Percentiles rank a stretch among this genome's conserved stretches.
phyloP scores from a whole-genome alignment of 1,140 invertebrate genomes.

The Drosophila tani region DNA sequence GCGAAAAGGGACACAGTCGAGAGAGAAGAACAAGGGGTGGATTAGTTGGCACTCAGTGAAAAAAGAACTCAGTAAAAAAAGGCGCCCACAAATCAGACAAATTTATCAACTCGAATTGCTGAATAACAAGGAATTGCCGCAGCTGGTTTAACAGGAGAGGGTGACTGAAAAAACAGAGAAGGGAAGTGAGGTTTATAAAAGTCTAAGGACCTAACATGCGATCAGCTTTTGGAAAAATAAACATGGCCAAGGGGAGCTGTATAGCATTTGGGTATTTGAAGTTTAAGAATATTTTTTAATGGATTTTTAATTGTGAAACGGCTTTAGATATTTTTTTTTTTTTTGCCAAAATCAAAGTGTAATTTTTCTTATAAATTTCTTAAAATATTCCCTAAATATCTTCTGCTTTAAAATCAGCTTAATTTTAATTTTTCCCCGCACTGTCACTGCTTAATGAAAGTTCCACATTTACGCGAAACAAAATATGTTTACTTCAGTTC shows the following conservation, averaged over 20 bases:
- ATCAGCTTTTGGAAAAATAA: neutral
- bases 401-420: neutral
- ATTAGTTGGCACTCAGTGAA: slow-evolving; percentile 28
- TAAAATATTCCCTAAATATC: neutral
- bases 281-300: neutral
- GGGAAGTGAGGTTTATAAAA: slow-evolving; percentile 8
- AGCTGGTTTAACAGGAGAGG: slow-evolving; percentile 11
- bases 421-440: neutral
- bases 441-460: neutral
- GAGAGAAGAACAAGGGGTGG: neutral
- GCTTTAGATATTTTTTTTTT: neutral
- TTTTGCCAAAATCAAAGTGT: too few species aligned
- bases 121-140: slow-evolving; percentile 33
- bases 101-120: slow-evolving; percentile 49
- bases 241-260: neutral
- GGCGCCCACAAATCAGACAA: slow-evolving; percentile 39
- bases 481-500: slow-evolving; percentile 19
- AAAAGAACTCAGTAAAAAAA: neutral
- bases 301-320: neutral
- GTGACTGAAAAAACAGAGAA: neutral
- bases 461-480: neutral
- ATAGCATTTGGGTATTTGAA: neutral
- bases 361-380: too few species aligned
- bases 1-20: neutral
- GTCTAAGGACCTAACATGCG: neutral